Evolutionary conservation across 1,140 invertebrate genomes (phyloP).

Genomic region (Pseudomyrmex flavicornis): DNA sequence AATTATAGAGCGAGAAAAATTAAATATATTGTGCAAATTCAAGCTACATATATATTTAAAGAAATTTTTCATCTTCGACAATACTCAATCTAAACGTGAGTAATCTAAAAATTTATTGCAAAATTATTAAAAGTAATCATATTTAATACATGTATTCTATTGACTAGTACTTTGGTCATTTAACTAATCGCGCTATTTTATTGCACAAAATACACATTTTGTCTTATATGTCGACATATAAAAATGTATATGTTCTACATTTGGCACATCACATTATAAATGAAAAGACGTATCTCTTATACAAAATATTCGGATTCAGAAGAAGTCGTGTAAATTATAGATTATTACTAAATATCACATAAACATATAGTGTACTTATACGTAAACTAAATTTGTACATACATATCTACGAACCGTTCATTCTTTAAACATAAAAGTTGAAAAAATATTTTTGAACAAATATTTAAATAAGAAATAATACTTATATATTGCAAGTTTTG

Average conservation of each 20-base stretch:
- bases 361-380: constrained; percentile 11
- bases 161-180: not conserved
- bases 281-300: constrained; percentile 10
- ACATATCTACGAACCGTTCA: constrained; percentile 17
- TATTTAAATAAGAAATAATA: not conserved
- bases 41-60: not conserved
- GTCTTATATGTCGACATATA: not conserved
- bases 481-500: not conserved
- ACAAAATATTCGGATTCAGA: not conserved
- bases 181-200: constrained; percentile 7
- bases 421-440: constrained; percentile 12
- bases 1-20: constrained; percentile 1
- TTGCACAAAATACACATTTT: constrained; percentile 12
- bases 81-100: not conserved
- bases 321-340: not conserved
- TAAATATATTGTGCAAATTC: too few relatives aligned
- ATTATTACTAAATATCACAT: constrained; percentile 48
- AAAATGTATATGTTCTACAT: constrained; percentile 35
- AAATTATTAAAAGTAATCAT: constrained; percentile 10
- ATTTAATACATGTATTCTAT: not conserved
- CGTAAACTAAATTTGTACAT: constrained; percentile 11
- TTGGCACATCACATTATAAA: constrained; percentile 46
- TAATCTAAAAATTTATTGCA: not conserved
- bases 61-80: not conserved
- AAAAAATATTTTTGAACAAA: not conserved